phyloP scores from a whole-genome alignment of 1,140 invertebrate species.

The Ctenoplectra terminalis region DNA sequence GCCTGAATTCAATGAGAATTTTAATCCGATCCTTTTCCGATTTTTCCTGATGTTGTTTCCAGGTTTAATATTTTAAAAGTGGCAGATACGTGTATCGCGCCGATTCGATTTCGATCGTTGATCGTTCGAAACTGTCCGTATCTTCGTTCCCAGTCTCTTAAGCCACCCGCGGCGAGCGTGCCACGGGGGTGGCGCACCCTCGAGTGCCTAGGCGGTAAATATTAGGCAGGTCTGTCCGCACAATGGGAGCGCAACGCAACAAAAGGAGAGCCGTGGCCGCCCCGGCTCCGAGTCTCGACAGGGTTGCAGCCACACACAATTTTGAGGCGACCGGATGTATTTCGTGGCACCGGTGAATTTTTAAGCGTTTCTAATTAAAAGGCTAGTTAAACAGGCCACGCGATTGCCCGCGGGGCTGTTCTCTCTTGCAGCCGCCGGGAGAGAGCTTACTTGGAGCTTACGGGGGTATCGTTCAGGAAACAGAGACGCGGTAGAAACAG shows the following conservation, averaged over 20 bases:
- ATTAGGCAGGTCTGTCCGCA: constrained; percentile 65
- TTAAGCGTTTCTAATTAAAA: constrained; percentile 84
- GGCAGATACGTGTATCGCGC: neutral
- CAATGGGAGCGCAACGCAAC: constrained; percentile 72
- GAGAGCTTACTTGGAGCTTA: constrained; percentile 54
- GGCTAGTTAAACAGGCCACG: constrained; percentile 82
- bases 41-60: too few relatives aligned
- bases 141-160: constrained; percentile 1
- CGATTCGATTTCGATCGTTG: neutral
- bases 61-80: too few relatives aligned
- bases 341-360: constrained; percentile 80
- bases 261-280: constrained; percentile 70
- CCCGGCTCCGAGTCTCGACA: constrained; percentile 30
- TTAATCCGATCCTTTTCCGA: too few relatives aligned
- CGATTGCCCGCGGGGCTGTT: constrained; percentile 74
- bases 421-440: neutral
- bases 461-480: constrained; percentile 34
- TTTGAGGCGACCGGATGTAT: constrained; percentile 76
- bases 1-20: too few relatives aligned
- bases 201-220: constrained; percentile 72
- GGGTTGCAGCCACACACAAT: constrained; percentile 68
- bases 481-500: constrained; percentile 4
- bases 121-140: neutral
- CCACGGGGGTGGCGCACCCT: constrained; percentile 29
- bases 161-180: neutral